Evolutionary conservation across 2,888 invertebrate species (phyloP).

Genomic region (Caenorhabditis sp.): DNA sequence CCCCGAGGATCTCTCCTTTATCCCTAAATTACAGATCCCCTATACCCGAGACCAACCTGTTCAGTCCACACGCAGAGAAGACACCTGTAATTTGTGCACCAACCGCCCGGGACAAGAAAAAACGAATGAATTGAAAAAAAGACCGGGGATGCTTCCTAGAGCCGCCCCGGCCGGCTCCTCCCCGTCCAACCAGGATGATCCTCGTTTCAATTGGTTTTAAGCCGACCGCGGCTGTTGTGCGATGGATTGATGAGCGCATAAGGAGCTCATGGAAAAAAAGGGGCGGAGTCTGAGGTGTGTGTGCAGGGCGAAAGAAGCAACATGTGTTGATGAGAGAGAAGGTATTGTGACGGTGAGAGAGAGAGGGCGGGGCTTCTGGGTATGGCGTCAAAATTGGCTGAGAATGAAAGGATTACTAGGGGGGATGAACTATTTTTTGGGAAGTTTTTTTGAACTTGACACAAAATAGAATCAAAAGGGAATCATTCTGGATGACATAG

Average conservation of each 20-base stretch:
- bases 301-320: neutral
- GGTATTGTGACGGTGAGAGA: neutral
- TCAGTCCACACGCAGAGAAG: no score
- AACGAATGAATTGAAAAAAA: neutral
- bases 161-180: neutral
- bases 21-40: no score
- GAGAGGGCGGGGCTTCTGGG: neutral
- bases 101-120: neutral
- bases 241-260: constrained; percentile 45
- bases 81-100: no score
- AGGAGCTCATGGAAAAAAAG: constrained; percentile 11
- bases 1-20: no score
- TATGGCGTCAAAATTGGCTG: constrained; percentile 2
- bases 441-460: neutral
- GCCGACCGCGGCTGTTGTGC: neutral
- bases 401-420: neutral
- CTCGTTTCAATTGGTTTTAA: constrained; percentile 46
- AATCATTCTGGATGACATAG: no score
- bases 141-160: neutral
- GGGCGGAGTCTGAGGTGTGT: neutral
- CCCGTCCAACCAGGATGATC: constrained; percentile 16
- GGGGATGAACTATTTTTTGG: neutral
- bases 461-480: no score
- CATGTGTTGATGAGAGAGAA: neutral
- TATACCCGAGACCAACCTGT: no score